Conservation (phyloP, 2,113 vertebrate genomes). For the Clinocottus analis region DNA sequence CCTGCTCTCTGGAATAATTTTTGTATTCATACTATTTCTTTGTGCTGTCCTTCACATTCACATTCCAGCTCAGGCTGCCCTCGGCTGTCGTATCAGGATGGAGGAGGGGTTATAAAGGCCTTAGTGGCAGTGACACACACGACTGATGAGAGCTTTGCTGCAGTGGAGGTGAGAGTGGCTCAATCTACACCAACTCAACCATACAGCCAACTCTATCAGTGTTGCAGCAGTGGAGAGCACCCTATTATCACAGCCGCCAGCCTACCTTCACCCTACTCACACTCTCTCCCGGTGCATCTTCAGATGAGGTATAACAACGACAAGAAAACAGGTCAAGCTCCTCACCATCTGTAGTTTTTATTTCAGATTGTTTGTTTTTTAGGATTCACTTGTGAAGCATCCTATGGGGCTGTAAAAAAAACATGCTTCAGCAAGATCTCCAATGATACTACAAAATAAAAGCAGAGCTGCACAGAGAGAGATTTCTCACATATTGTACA, state of each 20-base stretch:
- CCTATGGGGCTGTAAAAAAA: constrained; percentile 1
- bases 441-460: too few species aligned
- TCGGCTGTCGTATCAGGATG: constrained; percentile 18
- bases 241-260: constrained; percentile 39
- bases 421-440: neutral
- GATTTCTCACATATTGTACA: too few species aligned
- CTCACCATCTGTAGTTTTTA: constrained; percentile 3
- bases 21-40: neutral
- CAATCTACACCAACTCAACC: constrained; percentile 49
- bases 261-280: neutral
- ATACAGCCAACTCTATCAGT: constrained; percentile 43
- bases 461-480: too few species aligned
- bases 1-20: neutral
- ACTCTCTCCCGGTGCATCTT: constrained; percentile 12
- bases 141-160: constrained; percentile 38
- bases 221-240: constrained; percentile 5
- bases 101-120: constrained; percentile 19
- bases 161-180: constrained; percentile 32
- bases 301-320: constrained; percentile 28
- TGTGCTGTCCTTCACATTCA: neutral
- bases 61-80: neutral
- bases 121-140: constrained; percentile 22
- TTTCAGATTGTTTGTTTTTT: neutral
- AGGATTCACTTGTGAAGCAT: constrained; percentile 6
- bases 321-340: constrained; percentile 38